These are phyloP conservation scores for Oxyscelio sp. DNA, from an alignment of 2,888 invertebrate species.

Conservation along the genomic window DNA sequence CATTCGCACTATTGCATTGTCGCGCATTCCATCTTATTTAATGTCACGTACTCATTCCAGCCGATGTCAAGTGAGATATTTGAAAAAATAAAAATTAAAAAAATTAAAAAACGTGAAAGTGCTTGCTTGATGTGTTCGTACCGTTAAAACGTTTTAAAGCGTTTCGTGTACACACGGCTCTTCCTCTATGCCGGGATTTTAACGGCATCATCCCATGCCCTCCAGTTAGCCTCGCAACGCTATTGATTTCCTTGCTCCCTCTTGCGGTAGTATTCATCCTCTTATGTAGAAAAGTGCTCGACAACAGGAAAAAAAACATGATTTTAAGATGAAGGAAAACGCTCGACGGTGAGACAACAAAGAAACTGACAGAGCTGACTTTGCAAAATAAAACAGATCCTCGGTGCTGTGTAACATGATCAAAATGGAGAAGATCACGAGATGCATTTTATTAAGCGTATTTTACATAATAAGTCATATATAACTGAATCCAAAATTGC, in stretches of 20 bases:
- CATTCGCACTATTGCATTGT: slow-evolving; percentile 26
- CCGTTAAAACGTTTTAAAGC: slow-evolving; percentile 75
- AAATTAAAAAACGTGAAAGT: slow-evolving; percentile 57
- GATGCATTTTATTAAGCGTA: not conserved
- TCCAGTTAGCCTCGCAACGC: slow-evolving; percentile 87
- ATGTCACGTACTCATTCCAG: slow-evolving; percentile 54
- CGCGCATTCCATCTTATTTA: slow-evolving; percentile 48
- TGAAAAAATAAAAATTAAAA: slow-evolving; percentile 32
- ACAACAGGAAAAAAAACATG: slow-evolving; percentile 61
- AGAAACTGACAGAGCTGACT: slow-evolving; percentile 56
- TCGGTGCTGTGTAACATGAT: not conserved
- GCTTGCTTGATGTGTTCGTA: slow-evolving; percentile 55
- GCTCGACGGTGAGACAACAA: slow-evolving; percentile 44
- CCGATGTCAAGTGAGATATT: slow-evolving; percentile 68
- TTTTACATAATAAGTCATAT: not conserved
- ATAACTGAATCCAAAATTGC: not conserved
- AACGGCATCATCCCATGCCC: slow-evolving; percentile 84
- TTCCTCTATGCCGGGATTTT: slow-evolving; percentile 71
- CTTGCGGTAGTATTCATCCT: slow-evolving; percentile 84
- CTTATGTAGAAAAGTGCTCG: slow-evolving; percentile 82
- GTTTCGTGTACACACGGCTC: slow-evolving; percentile 72
- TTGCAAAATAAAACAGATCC: slow-evolving; percentile 44
- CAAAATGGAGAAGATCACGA: slow-evolving; percentile 25
- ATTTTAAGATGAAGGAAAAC: slow-evolving; percentile 64
- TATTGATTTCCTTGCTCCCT: slow-evolving; percentile 88